Conservation (phyloP, 1,140 invertebrate genomes). For the Telenomus remus region DNA sequence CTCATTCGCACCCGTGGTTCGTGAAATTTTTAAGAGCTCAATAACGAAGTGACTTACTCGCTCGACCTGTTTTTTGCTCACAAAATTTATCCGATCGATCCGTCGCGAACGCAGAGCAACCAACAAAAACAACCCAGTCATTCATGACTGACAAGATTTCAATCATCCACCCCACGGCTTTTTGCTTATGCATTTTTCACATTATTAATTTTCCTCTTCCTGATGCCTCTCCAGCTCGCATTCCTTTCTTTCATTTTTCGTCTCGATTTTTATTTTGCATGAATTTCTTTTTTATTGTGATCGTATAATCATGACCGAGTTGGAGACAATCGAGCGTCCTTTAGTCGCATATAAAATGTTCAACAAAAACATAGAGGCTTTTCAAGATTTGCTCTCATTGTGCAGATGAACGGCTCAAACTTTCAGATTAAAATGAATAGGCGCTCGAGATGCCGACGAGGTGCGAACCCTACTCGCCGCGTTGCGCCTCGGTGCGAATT, state of each 20-base stretch:
- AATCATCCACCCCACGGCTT: background rate
- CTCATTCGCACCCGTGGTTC: conserved; percentile 29
- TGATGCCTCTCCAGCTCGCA: background rate
- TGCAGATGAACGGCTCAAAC: conserved; percentile 60
- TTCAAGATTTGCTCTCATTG: conserved; percentile 59
- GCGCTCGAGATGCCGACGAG: conserved; percentile 53
- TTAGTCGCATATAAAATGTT: conserved; percentile 39
- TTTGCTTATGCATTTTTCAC: background rate
- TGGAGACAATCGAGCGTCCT: conserved; percentile 26
- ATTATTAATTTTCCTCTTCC: background rate
- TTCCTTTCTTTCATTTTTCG: background rate
- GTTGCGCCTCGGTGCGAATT: conserved; percentile 56
- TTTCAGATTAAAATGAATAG: conserved; percentile 69
- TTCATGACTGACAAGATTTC: no score
- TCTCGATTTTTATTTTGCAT: no score
- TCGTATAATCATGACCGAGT: conserved; percentile 13
- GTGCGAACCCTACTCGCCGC: conserved; percentile 42
- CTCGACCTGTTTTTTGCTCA: conserved; percentile 28
- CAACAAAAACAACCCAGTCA: conserved; percentile 25
- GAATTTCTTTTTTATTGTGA: conserved; percentile 20
- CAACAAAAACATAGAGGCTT: conserved; percentile 58
- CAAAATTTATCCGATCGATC: conserved; percentile 38
- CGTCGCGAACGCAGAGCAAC: conserved; percentile 2
- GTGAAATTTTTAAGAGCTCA: conserved; percentile 63
- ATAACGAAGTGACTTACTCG: conserved; percentile 62